A percentile compares a stretch with the other conserved stretches of the same genome.
Evolutionary conservation across 1,140 invertebrate species (phyloP).

Genomic region (Oreohelix idahoensis): DNA sequence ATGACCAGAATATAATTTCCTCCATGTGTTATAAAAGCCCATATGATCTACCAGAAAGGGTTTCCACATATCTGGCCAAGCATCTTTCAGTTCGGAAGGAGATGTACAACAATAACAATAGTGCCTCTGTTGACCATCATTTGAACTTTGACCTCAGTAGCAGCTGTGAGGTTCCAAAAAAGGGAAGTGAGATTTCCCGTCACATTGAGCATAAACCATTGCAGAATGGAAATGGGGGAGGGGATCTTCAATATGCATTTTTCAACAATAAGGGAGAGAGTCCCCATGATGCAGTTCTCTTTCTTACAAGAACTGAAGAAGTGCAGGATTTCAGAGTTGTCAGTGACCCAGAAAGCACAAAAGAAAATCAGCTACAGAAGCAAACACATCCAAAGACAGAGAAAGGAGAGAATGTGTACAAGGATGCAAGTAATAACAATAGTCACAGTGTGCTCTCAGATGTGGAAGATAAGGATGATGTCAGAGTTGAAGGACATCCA

Average conservation of each 20-base stretch:
- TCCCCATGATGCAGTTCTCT: not conserved
- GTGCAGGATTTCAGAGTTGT: not conserved
- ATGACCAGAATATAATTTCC: not conserved
- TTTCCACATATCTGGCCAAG: not conserved
- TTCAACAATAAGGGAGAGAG: not conserved
- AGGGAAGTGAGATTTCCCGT: not conserved
- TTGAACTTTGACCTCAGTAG: not conserved
- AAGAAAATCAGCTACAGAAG: not conserved
- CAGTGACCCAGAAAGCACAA: not conserved
- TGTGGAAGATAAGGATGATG: not conserved
- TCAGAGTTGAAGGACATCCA: not conserved
- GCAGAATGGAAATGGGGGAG: not conserved
- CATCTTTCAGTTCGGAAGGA: not conserved
- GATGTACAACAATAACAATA: constrained; percentile 1
- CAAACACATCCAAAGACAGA: not conserved
- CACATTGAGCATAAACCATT: not conserved
- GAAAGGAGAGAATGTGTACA: not conserved
- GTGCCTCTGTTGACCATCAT: not conserved
- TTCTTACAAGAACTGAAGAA: not conserved
- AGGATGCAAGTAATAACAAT: not conserved
- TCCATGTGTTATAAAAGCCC: not conserved
- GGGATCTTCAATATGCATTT: not conserved
- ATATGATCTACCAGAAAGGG: not conserved
- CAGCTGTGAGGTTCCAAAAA: not conserved
- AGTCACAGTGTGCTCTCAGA: not conserved